Base-by-base conservation (phyloP, 2,888 invertebrate species). In the Epirrhoe tristata region DNA sequence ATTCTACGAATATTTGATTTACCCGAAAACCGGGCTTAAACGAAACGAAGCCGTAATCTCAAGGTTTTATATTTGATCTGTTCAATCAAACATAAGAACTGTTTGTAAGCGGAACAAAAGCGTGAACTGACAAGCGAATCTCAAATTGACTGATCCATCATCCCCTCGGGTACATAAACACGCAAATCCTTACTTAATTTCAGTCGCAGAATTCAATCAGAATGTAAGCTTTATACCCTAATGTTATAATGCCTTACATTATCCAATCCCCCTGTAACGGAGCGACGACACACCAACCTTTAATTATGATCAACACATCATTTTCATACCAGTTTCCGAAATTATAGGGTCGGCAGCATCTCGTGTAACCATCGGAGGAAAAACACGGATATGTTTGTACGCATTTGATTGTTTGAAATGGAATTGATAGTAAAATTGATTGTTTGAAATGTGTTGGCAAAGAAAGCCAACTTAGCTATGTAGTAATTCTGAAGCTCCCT, bases 251-350 rank as follows among this genome's bases (percentile, higher is more conserved):
- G 88, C 90, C 87, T 87, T 85, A 87, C 87, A 89, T 91, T 88
- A 91, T 90, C 90, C 90, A 88, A 91, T 90, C 90, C 90, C 88
- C 86, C 85, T 82, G 81, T 82, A 85, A 81, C 81, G 82, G 82
- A 86, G 81, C 81, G 84, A 83, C 88, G 88, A 90, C 90, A 88
- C 85, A 84, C 86, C 82, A 93, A 91, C 93, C 93, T 93, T 92
- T 93, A 91, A 93, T 93, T 93, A 93, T 93, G 91, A 93, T 92
- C 92, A 93, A 93, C 93, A 93, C 93, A 90, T 93, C 86, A 91
- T 93, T 91, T 91, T 91, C 90, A 88, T 90, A 84, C 86, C 84
- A 81, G 84, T 84, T 83, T 84, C 84, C 81, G 71, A 81, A 83
- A 85, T 81, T 77, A 78, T 85, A 89, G 93, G 91, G 91, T 81